A percentile compares a stretch with the other conserved stretches of the same genome.
Conservation (phyloP, 1,140 invertebrate species). For the Heliothis virescens region DNA sequence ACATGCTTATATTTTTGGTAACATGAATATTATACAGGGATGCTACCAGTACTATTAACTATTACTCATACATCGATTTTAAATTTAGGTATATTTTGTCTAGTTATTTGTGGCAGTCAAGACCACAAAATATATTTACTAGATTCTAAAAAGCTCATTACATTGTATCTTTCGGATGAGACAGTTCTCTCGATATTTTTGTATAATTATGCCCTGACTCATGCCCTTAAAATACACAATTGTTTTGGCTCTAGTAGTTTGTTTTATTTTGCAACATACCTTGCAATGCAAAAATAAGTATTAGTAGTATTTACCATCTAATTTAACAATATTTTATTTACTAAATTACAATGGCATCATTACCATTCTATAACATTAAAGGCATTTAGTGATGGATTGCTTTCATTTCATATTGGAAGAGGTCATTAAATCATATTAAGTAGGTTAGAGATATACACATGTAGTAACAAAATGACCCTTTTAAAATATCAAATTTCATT, state of each 20-base stretch:
- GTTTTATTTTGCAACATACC: slow-evolving; percentile 12
- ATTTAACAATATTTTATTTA: slow-evolving; percentile 44
- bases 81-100: slow-evolving; percentile 52
- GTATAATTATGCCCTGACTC: slow-evolving; percentile 18
- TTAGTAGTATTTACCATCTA: slow-evolving; percentile 25
- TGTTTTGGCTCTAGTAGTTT: slow-evolving; percentile 8
- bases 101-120: slow-evolving; percentile 21
- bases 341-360: slow-evolving; percentile 31
- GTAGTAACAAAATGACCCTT: not conserved
- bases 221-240: slow-evolving; percentile 25
- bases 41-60: slow-evolving; percentile 58
- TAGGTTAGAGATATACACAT: not conserved
- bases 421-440: slow-evolving; percentile 11
- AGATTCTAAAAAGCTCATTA: slow-evolving; percentile 55
- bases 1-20: slow-evolving; percentile 81
- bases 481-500: slow-evolving; percentile 1
- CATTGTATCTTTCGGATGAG: slow-evolving; percentile 39
- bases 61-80: slow-evolving; percentile 42
- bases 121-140: slow-evolving; percentile 42
- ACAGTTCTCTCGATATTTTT: slow-evolving; percentile 43
- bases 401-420: slow-evolving; percentile 22
- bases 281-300: slow-evolving; percentile 20
- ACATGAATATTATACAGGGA: slow-evolving; percentile 75
- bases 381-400: slow-evolving; percentile 44
- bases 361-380: slow-evolving; percentile 38